A percentile compares a stretch with the other conserved stretches of the same genome.
Conservation (phyloP, 2,888 invertebrate species). For the Cepaea hortensis region DNA sequence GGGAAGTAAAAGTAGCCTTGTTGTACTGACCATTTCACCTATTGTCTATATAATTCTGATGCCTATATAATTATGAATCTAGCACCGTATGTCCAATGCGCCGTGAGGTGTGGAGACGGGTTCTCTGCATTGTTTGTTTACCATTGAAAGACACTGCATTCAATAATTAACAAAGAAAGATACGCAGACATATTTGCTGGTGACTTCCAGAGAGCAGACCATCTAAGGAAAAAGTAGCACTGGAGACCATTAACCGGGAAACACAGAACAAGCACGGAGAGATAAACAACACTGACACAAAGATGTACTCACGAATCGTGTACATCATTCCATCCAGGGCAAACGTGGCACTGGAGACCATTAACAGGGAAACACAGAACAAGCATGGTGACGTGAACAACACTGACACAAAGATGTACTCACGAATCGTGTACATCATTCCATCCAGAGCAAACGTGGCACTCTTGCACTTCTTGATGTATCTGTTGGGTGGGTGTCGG, state of each 20-base stretch:
- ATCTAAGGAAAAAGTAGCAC: constrained; percentile 90
- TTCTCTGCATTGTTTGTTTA: no score
- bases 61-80: no score
- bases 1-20: no score
- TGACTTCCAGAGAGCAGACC: constrained; percentile 91
- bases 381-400: not conserved
- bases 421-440: constrained; percentile 90
- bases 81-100: no score
- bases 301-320: constrained; percentile 84
- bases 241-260: constrained; percentile 66
- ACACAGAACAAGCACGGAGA: not conserved
- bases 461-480: constrained; percentile 83
- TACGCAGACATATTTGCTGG: constrained; percentile 77
- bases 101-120: no score
- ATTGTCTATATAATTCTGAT: no score
- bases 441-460: constrained; percentile 91
- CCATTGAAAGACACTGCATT: no score
- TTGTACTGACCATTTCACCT: no score
- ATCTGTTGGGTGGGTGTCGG: constrained; percentile 47
- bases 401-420: constrained; percentile 70
- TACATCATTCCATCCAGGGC: constrained; percentile 91
- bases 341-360: constrained; percentile 85
- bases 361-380: not conserved
- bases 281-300: not conserved
- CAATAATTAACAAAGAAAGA: no score